Evolutionary conservation across 2,888 invertebrate species (phyloP).

Genomic region (Drosophila niveifrons): DNA sequence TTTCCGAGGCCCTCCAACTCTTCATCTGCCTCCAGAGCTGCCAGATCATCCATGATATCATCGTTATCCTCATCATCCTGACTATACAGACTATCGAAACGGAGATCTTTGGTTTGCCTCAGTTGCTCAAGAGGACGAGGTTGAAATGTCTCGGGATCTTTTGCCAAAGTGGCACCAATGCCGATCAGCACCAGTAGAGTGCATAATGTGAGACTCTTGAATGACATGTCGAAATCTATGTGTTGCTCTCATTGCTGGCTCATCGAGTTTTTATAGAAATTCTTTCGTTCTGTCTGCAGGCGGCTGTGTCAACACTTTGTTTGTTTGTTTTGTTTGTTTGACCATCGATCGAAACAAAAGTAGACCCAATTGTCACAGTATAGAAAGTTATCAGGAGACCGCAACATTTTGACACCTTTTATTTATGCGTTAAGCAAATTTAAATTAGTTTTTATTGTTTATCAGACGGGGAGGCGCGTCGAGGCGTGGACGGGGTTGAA

Average conservation of each 20-base stretch:
- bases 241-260: conserved; percentile 42
- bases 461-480: conserved; percentile 36
- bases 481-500: conserved; percentile 6
- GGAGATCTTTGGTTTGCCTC: conserved; percentile 40
- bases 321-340: conserved; percentile 48
- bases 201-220: conserved; percentile 55
- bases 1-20: not conserved
- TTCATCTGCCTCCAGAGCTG: conserved; percentile 8
- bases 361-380: conserved; percentile 44
- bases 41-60: conserved; percentile 45
- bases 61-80: conserved; percentile 49
- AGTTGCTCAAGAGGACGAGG: conserved; percentile 23
- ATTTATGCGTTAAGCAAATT: conserved; percentile 76
- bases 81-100: conserved; percentile 3
- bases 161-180: conserved; percentile 36
- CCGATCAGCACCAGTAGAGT: conserved; percentile 53
- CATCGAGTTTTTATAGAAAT: conserved; percentile 53
- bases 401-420: conserved; percentile 74
- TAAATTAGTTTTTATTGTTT: conserved; percentile 80
- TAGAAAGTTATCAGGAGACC: conserved; percentile 51
- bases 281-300: conserved; percentile 4
- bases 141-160: conserved; percentile 28
- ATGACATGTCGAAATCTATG: conserved; percentile 53
- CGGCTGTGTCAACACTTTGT: conserved; percentile 56
- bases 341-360: conserved; percentile 8